Evolutionary conservation across 2,888 invertebrate genomes (phyloP), one percentile per base, ranked within the genome.

Genomic region (Sipha maydis): DNA sequence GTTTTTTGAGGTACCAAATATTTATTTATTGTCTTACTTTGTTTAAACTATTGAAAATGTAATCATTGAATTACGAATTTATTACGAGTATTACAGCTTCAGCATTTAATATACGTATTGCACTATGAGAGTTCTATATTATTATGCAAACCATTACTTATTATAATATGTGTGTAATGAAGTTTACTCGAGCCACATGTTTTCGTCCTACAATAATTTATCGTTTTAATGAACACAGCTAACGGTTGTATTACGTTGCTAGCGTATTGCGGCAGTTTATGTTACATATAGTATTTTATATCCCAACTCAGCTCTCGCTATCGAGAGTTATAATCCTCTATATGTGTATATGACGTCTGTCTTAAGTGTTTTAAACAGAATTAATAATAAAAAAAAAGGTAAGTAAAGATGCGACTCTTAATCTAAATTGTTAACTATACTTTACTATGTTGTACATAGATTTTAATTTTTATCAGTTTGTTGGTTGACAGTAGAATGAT

Each of bases 181-280:
- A 82, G 48, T 69, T 82, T 28, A 82, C 48, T 48, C 48, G 69
- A 21, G 21, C 48, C 69, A 28, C 69, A 69, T 48, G 69, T 48
- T 82, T 82, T 71, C 3, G 69, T 69, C 41, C 48, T 82, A 69
- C 48, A 25, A 31, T 48, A 82, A 82, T 69, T 82, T 69, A 69
- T 82, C 69, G 69, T 82, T 69, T 41, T 82, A 82, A 82, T 82
- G 82, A 82, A 82, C 82, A 82, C 69, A 14, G 48, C 67, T 82
- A 82, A 82, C 82, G 69, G 82, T 71, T 69, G 11, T 71, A 21
- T 19, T 79, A 38, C 34, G 25, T 34, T 38, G 41, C 31, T 56
- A 48, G 69, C 69, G 69, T 48, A 31, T 28, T 28, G 11, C 48
- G n/a, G 69, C 41, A 48, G 82, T 82, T 82, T 69, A 69, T 82